Conservation (phyloP, 2,797 vertebrate species). For the Oreortyx pictus region DNA sequence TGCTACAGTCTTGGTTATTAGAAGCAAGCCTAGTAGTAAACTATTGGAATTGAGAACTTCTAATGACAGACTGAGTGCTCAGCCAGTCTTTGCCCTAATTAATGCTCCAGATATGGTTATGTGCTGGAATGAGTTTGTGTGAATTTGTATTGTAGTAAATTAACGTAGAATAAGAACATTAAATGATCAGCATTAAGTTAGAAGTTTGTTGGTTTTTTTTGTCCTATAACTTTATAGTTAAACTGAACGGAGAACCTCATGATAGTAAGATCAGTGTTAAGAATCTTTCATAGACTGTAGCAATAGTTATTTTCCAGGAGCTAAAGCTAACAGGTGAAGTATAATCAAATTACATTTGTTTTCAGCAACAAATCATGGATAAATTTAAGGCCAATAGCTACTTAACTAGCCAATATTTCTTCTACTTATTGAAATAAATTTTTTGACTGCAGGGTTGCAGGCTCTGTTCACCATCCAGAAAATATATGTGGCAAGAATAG, state of each 20-base stretch:
- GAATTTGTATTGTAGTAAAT: not conserved
- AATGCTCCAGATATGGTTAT: not conserved
- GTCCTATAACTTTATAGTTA: not conserved
- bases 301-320: not conserved
- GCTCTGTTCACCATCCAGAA: slow-evolving; percentile 19
- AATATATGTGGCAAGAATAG: not conserved
- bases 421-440: not conserved
- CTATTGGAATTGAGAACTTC: not conserved
- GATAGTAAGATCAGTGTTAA: not conserved
- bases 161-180: not conserved
- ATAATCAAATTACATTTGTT: not conserved
- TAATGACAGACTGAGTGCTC: not conserved
- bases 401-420: slow-evolving; percentile 10
- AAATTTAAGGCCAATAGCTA: not conserved
- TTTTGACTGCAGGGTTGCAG: not conserved
- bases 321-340: not conserved
- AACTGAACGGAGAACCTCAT: not conserved
- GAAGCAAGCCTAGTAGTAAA: not conserved
- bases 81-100: not conserved
- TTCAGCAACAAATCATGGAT: not conserved
- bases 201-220: not conserved
- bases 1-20: not conserved
- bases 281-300: not conserved
- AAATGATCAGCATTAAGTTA: not conserved
- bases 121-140: not conserved